phyloP scores from a whole-genome alignment of 2,113 vertebrate species.

The Dipodomys spectabilis region DNA sequence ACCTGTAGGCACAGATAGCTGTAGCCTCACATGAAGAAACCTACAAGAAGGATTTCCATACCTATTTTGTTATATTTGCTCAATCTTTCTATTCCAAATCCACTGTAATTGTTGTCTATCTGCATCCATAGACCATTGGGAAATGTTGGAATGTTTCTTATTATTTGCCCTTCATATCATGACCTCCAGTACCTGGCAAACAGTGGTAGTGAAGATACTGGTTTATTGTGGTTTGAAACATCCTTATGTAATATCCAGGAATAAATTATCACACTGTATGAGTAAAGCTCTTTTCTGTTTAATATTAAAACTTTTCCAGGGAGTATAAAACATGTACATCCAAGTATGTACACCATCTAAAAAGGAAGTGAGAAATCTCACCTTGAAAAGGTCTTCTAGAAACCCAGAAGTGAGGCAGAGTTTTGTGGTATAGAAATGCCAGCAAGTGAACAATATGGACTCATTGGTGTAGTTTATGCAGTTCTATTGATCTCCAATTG shows the following conservation, averaged over 20 bases:
- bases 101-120: neutral
- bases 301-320: slow-evolving; percentile 30
- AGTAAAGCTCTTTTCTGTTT: slow-evolving; percentile 1
- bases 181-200: neutral
- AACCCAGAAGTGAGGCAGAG: slow-evolving; percentile 1
- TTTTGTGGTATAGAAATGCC: neutral
- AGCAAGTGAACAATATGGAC: neutral
- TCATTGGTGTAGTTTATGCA: neutral
- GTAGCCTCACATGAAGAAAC: neutral
- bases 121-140: neutral
- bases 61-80: neutral
- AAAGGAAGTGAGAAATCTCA: slow-evolving; percentile 36
- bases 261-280: neutral
- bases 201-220: neutral
- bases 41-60: neutral
- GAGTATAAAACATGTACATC: neutral
- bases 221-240: slow-evolving; percentile 12
- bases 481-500: slow-evolving; percentile 28
- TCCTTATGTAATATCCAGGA: slow-evolving; percentile 14
- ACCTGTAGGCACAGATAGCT: neutral
- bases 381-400: slow-evolving; percentile 40
- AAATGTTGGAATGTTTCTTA: neutral
- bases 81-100: neutral
- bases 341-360: neutral
- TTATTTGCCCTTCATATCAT: neutral